Conservation (phyloP, 2,888 invertebrate genomes). For the Marasmarcha lunaedactyla region DNA sequence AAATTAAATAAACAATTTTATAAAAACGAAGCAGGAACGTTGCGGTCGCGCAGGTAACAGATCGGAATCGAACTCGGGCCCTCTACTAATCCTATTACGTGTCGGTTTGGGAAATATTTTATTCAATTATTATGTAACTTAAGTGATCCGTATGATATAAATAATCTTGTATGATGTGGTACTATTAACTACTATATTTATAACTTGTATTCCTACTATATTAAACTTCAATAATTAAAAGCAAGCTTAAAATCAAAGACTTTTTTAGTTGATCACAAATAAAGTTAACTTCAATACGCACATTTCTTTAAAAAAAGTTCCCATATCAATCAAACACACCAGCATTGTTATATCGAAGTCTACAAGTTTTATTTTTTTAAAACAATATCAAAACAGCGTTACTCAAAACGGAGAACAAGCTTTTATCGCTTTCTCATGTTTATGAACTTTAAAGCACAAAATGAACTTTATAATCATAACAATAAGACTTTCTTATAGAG, state of each 20-base stretch:
- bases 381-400: constrained; percentile 40
- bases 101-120: constrained; percentile 11
- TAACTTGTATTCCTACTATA: too few relatives aligned
- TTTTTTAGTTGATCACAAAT: too few relatives aligned
- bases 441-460: too few relatives aligned
- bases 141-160: background rate
- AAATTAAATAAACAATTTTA: constrained; percentile 69
- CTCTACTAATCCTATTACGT: constrained; percentile 58
- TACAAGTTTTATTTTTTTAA: constrained; percentile 33
- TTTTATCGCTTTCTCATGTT: constrained; percentile 27
- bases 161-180: background rate
- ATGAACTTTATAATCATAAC: too few relatives aligned
- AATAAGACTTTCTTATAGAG: too few relatives aligned
- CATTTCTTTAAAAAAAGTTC: constrained; percentile 29
- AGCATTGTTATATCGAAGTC: constrained; percentile 26
- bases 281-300: too few relatives aligned
- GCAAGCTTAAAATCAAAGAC: too few relatives aligned
- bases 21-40: constrained; percentile 41
- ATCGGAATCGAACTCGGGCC: constrained; percentile 54
- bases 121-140: background rate
- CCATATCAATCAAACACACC: constrained; percentile 55
- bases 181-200: too few relatives aligned
- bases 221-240: too few relatives aligned
- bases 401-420: constrained; percentile 31
- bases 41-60: constrained; percentile 47